Conservation (phyloP, 37 sponge, comb jelly and placozoan genomes). For the Tethya wilhelma region DNA sequence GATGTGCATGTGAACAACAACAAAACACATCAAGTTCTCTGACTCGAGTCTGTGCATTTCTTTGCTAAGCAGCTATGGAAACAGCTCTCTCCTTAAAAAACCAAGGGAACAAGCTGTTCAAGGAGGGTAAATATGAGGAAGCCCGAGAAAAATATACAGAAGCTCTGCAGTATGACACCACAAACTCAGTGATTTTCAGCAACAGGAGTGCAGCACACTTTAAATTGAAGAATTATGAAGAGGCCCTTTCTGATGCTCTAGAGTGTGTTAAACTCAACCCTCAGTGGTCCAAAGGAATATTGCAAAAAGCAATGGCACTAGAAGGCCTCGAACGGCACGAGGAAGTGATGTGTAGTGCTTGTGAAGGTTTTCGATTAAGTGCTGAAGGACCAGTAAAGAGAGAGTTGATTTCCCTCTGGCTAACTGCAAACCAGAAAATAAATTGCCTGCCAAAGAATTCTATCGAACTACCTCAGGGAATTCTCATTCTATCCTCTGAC, state of each 20-base stretch:
- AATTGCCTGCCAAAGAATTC: slow-evolving; percentile 25
- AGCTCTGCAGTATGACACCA: slow-evolving; percentile 7
- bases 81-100: background rate
- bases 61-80: too few species aligned
- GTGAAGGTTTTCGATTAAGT: background rate
- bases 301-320: slow-evolving; percentile 1
- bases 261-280: slow-evolving; percentile 33
- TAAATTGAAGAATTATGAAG: slow-evolving; percentile 25
- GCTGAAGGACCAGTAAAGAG: slow-evolving; percentile 13
- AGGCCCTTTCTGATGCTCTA: slow-evolving; percentile 35
- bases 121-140: background rate
- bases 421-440: slow-evolving; percentile 23
- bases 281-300: slow-evolving; percentile 37
- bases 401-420: slow-evolving; percentile 12
- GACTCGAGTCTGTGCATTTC: too few species aligned
- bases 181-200: slow-evolving; percentile 44
- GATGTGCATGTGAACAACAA: too few species aligned
- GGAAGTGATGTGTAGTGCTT: slow-evolving; percentile 9
- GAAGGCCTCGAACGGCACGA: slow-evolving; percentile 23
- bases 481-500: slow-evolving; percentile 21
- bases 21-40: too few species aligned
- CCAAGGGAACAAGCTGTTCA: background rate
- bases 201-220: slow-evolving; percentile 37
- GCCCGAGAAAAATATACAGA: background rate
- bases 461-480: slow-evolving; percentile 20